Evolutionary conservation across 2,888 invertebrate species (phyloP).

Genomic region (Drosophila affinis): DNA sequence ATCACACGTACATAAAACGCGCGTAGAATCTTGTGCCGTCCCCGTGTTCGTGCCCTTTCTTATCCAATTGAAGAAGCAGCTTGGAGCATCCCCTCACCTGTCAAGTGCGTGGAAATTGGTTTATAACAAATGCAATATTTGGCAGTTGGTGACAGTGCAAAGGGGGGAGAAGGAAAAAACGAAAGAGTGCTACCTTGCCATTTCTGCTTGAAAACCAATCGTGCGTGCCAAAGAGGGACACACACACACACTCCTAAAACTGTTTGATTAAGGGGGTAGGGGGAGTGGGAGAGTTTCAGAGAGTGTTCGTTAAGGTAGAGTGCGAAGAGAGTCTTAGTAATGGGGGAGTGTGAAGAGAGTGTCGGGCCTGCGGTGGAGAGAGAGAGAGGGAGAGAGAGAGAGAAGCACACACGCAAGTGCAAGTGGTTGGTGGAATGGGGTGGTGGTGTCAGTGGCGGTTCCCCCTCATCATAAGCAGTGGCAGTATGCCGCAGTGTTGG

Average conservation of each 20-base stretch:
- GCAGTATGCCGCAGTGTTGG: conserved; percentile 49
- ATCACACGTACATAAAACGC: conserved; percentile 45
- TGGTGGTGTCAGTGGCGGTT: conserved; percentile 9
- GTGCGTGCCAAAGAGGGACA: conserved; percentile 51
- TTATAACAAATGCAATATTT: conserved; percentile 7
- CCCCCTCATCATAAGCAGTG: conserved; percentile 9
- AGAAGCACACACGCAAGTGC: conserved; percentile 50
- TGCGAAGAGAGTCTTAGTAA: neutral
- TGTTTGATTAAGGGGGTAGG: neutral
- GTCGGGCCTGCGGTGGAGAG: conserved; percentile 2
- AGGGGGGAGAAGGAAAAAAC: conserved; percentile 47
- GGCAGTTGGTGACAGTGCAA: conserved; percentile 32
- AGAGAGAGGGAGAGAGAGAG: conserved; percentile 26
- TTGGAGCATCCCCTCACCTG: neutral
- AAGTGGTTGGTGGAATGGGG: conserved; percentile 67
- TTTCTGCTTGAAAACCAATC: conserved; percentile 41
- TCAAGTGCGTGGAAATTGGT: conserved; percentile 52
- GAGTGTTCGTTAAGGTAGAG: conserved; percentile 5
- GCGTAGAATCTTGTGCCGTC: conserved; percentile 50
- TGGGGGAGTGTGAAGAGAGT: conserved; percentile 6
- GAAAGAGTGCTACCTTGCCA: conserved; percentile 37
- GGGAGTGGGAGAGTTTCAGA: conserved; percentile 7
- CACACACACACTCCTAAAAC: neutral
- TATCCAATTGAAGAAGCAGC: neutral
- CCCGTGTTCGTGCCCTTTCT: neutral